phyloP scores from a whole-genome alignment of 2,888 invertebrate species.

The Caenorhabditis sp. region DNA sequence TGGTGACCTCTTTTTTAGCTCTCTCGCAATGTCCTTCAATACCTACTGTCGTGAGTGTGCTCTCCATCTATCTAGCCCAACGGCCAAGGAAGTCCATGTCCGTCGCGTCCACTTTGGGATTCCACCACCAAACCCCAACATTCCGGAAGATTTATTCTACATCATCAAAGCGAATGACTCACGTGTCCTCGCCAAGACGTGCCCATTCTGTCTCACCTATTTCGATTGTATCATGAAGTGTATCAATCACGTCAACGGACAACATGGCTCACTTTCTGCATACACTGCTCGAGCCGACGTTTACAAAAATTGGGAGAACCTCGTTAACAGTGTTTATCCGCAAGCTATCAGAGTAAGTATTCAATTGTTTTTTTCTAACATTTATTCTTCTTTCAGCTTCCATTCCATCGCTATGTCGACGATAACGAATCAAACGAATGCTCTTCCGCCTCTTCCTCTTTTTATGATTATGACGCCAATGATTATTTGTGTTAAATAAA shows the following conservation, averaged over 20 bases:
- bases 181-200: constrained; percentile 14
- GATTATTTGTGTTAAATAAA: background rate
- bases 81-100: background rate
- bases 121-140: background rate
- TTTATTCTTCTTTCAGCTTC: too few species aligned
- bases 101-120: background rate
- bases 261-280: background rate
- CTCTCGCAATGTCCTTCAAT: constrained; percentile 8
- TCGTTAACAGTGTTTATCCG: background rate
- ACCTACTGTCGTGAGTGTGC: constrained; percentile 24
- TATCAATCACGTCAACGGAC: background rate
- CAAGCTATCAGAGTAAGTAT: too few species aligned
- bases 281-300: background rate
- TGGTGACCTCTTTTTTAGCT: background rate
- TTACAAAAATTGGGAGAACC: background rate
- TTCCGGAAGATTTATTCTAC: constrained; percentile 22
- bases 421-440: too few species aligned
- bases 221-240: background rate
- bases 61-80: constrained; percentile 3
- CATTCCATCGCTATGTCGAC: too few species aligned
- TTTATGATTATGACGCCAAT: background rate
- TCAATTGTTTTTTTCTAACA: too few species aligned
- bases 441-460: background rate
- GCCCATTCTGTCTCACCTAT: constrained; percentile 24
- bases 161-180: constrained; percentile 4